A percentile compares a stretch with the other conserved stretches of the same genome.
phyloP scores from a whole-genome alignment of 2,797 vertebrate species.

The Paramormyrops hopkinsi region DNA sequence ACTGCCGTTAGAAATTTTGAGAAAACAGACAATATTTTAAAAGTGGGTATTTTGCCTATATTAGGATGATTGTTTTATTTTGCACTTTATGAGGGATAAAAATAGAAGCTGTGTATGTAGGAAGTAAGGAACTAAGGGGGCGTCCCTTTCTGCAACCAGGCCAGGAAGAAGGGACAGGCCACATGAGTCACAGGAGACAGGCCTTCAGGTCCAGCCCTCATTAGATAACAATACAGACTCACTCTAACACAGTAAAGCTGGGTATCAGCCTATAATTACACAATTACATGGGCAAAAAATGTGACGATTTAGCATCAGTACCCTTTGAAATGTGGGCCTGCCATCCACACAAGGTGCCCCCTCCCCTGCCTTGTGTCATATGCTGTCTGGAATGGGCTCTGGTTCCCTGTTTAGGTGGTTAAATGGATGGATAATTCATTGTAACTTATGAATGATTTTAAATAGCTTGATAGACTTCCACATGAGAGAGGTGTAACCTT shows the following conservation, averaged over 20 bases:
- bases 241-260: background rate
- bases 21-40: background rate
- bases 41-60: background rate
- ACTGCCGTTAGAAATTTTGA: too few relatives aligned
- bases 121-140: background rate
- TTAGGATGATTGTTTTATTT: slow-evolving; percentile 38
- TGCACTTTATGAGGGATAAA: slow-evolving; percentile 49
- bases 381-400: too few relatives aligned
- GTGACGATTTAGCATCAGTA: too few relatives aligned
- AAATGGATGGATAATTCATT: too few relatives aligned
- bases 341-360: too few relatives aligned
- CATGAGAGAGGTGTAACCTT: too few relatives aligned
- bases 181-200: background rate
- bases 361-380: too few relatives aligned
- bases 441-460: too few relatives aligned
- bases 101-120: slow-evolving; percentile 28
- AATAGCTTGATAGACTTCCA: too few relatives aligned
- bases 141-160: background rate
- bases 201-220: background rate
- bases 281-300: too few relatives aligned
- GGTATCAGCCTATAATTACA: background rate
- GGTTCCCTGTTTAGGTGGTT: too few relatives aligned
- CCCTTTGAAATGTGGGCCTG: too few relatives aligned
- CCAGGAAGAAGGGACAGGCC: background rate
- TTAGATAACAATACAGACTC: background rate